Evolutionary conservation across 2,888 invertebrate species (phyloP).

Genomic region (Folsomia manolachei): DNA sequence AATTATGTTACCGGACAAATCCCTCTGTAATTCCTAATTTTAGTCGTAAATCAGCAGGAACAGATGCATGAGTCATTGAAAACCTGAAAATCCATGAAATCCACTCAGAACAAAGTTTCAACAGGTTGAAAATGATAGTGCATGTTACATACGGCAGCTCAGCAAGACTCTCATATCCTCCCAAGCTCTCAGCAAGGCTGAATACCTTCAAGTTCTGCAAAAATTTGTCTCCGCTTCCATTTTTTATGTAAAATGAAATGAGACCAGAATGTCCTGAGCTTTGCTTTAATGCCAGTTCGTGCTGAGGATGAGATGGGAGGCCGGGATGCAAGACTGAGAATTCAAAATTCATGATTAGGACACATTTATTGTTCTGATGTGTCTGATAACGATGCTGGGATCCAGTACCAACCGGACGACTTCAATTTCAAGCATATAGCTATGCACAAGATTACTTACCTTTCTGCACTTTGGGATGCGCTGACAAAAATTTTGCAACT

Average conservation of each 20-base stretch:
- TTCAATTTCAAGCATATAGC: no score
- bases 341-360: background rate
- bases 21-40: slow-evolving; percentile 78
- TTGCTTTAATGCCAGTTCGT: slow-evolving; percentile 74
- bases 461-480: slow-evolving; percentile 55
- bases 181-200: slow-evolving; percentile 87
- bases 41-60: slow-evolving; percentile 70
- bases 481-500: slow-evolving; percentile 58
- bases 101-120: no score
- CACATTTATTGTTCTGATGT: slow-evolving; percentile 43
- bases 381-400: slow-evolving; percentile 55
- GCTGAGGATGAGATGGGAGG: slow-evolving; percentile 80
- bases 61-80: slow-evolving; percentile 92
- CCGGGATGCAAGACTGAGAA: slow-evolving; percentile 17
- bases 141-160: slow-evolving; percentile 73
- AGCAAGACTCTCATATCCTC: slow-evolving; percentile 90
- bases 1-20: no score
- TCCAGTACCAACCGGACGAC: no score
- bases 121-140: background rate
- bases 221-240: slow-evolving; percentile 69
- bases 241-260: slow-evolving; percentile 80
- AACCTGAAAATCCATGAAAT: slow-evolving; percentile 60
- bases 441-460: no score
- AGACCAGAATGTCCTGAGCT: slow-evolving; percentile 87
- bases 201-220: slow-evolving; percentile 73